These are phyloP conservation scores for Tenthredo amoena DNA, from an alignment of 2,888 invertebrate species.

Conservation along the genomic window DNA sequence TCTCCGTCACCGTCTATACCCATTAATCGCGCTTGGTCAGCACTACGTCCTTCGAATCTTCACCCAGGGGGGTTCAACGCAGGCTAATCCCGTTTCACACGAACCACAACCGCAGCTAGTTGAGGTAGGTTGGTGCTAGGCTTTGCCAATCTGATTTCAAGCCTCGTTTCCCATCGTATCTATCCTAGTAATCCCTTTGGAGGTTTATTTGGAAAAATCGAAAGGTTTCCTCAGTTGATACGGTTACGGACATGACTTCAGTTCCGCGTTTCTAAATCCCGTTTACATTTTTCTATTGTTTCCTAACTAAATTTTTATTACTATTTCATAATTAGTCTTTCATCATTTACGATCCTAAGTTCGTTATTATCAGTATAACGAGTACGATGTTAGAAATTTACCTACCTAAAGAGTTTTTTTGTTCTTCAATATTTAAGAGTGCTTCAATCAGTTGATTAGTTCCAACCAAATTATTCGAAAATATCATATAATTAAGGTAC, in stretches of 20 bases:
- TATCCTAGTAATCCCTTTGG: slow-evolving; percentile 43
- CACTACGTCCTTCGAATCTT: slow-evolving; percentile 47
- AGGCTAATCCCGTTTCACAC: slow-evolving; percentile 47
- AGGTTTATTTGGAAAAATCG: slow-evolving; percentile 25
- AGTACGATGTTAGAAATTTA: neutral
- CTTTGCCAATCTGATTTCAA: slow-evolving; percentile 50
- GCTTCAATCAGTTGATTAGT: neutral
- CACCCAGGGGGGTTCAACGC: slow-evolving; percentile 43
- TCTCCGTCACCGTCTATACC: slow-evolving; percentile 33
- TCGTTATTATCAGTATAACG: neutral
- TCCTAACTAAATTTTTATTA: neutral
- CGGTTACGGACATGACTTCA: slow-evolving; percentile 23
- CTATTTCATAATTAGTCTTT: neutral
- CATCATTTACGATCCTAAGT: neutral
- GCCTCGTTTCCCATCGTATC: slow-evolving; percentile 44
- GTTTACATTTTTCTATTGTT: neutral
- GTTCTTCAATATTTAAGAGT: neutral
- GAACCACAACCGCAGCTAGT: slow-evolving; percentile 47
- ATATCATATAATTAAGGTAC: neutral
- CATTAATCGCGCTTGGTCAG: slow-evolving; percentile 49
- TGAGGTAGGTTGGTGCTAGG: slow-evolving; percentile 43
- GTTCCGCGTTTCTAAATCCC: neutral
- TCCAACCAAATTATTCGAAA: neutral
- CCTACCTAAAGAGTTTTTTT: neutral
- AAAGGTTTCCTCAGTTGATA: slow-evolving; percentile 7